Base-by-base conservation (phyloP, 2,797 vertebrate genomes). In the Heteromormyrus szaboi region DNA sequence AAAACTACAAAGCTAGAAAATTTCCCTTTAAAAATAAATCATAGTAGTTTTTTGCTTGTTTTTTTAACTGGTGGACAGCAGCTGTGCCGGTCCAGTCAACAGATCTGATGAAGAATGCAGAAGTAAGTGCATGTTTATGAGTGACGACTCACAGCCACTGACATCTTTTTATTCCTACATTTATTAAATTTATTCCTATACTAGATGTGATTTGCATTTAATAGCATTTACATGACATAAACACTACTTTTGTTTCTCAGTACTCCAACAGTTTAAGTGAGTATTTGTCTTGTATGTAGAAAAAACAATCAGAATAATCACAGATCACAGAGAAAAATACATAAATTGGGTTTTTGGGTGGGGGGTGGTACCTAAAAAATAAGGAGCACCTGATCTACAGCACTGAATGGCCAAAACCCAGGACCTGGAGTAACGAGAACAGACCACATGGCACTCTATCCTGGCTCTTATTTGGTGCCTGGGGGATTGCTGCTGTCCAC, bases 381-480 rank as follows among this genome's bases (percentile, higher is more conserved):
- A 37, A 72, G 44, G 83, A 14, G 11, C 46, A 85, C 46, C 72
- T 53, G 83, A 50, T 51, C 22, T 85, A 51, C 6, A 51, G 22
- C 22, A 8, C 2, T 29, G 83, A n/a, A 29, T 51, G 12, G 9
- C 46, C 50, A 17, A 85, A 51, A 29, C 29, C 11, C 22, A 29
- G 46, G 25, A 85, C n/a, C 44, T 25, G 50, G 48, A 53, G 53
- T 85, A 51, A 85, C 8, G 1, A 29, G 83, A 14, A 53, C 46
- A 53, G 50, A 51, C 46, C 46, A 54, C n/a, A 51, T 85, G 25
- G 2, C 83, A 48, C 12, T 29, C 22, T 51, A 19, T 25, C 25
- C 83, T 85, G 83, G 83, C 50, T 53, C 83, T 53, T 48, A 85
- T 53, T 85, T 46, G 33, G 22, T 85, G 83, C 25, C 83, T 56